Evolutionary conservation across 92 coral and sea anemone species (phyloP), one percentile per base, ranked within the genome.

Genomic region (Anthopleura xanthogrammica): DNA sequence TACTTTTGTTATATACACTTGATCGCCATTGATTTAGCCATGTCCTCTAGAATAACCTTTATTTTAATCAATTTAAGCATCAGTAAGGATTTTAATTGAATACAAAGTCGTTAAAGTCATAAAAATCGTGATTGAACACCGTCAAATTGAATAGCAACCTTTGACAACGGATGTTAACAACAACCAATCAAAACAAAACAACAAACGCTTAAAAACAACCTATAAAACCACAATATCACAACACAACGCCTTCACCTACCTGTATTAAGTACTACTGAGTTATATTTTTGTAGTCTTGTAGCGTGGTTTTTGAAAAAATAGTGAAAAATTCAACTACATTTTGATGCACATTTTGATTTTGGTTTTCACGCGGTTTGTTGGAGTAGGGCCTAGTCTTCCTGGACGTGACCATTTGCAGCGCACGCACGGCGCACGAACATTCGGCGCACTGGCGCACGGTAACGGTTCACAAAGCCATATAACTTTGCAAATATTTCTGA

Each of bases 111-210:
- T 68, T 24, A 68, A 68, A 68, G 29, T 68, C 42, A 24, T 36
- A 36, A 68, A 68, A 68, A 12, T 24, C 42, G 72, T n/a, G 72
- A 22, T 24, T 5, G 5, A 68, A 68, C 10, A 29, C 74, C 12
- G 17, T 5, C 14, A 29, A 68, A 13, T 68, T 68, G 74, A 68
- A 68, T 68, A 36, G 74, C 74, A 29, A 13, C 16, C 74, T 68
- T 29, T 68, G 74, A 68, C 74, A 68, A 68, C 74, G 41, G 42
- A 10, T 29, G 29, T 9, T n/a, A 22, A 62, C 70, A 68, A 68
- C 72, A 64, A 68, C 70, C 16, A 23, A 62, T 24, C 74, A 29
- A 23, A 68, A 68, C 74, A 68, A 68, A 68, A 24, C 74, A 68
- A 68, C 74, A 36, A 29, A 29, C 74, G 8, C 74, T 68, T 68